Evolutionary conservation across 1,140 invertebrate species (phyloP), one percentile per base, ranked within the genome.

Genomic region (Lepidurus apus): DNA sequence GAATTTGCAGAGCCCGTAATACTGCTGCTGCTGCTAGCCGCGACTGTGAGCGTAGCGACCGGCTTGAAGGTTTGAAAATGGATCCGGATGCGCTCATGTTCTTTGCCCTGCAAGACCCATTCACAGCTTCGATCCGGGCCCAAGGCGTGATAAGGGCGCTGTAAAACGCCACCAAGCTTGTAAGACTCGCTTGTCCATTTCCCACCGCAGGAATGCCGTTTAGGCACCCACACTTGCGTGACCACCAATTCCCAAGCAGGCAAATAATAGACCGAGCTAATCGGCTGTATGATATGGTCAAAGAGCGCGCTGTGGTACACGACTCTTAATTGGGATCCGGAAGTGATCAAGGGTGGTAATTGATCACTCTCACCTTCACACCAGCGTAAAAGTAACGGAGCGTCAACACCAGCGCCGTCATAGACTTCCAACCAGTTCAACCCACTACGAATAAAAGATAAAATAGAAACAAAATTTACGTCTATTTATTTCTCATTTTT

Each of bases 241-340:
- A 65, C 53, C 53, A 65, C 53, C 53, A 65, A 21, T 21, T 65
- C 53, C 53, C 53, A 65, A 65, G 53, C 53, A n/a, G 53, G 53
- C 21, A 65, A 65, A 7, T 65, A 65, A 65, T 65, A 65, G 53
- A 21, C 53, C 53, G 53, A 65, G 53, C 21, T 65, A 65, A 17
- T 65, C 53, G 53, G 53, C 53, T 65, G 53, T 65, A 65, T 65
- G 53, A 65, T 65, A 65, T 65, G 53, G 53, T 65, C 53, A 65
- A 65, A 65, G 53, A 65, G 53, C 53, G 53, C 53, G 53, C 53
- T 65, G 21, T 65, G 53, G 13, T 65, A 65, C 53, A 65, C 9
- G 7, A 65, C 53, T 65, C 53, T 9, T 65, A 65, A 65, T 65
- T 65, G 53, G 17, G 53, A 65, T n/a, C 53, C 53, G 6, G 53